Percentiles rank a stretch among this genome's conserved stretches.
Evolutionary conservation across 92 coral and sea anemone genomes (phyloP).

Genomic region (Epizoanthus rinbou): DNA sequence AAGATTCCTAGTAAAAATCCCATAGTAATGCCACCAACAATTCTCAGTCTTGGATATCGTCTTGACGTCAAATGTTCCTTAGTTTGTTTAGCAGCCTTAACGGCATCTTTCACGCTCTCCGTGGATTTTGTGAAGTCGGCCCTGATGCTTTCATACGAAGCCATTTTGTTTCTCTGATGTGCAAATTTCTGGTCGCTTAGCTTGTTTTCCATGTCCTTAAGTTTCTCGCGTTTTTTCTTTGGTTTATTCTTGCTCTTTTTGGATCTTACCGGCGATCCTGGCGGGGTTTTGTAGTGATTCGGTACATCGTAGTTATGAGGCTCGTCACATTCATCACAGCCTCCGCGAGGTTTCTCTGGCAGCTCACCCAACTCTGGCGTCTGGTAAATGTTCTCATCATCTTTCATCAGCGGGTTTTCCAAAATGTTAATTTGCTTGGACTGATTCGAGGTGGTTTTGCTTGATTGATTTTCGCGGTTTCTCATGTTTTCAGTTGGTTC

Average conservation of each 20-base stretch:
- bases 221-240: slow-evolving; percentile 43
- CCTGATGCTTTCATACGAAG: slow-evolving; percentile 81
- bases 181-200: slow-evolving; percentile 55
- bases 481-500: slow-evolving; percentile 41
- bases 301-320: slow-evolving; percentile 88
- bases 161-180: slow-evolving; percentile 76
- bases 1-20: slow-evolving; percentile 80
- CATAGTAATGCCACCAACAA: slow-evolving; percentile 75
- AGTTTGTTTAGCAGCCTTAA: slow-evolving; percentile 69
- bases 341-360: slow-evolving; percentile 65
- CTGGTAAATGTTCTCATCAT: slow-evolving; percentile 77
- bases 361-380: slow-evolving; percentile 67
- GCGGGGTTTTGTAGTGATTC: slow-evolving; percentile 61
- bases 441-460: slow-evolving; percentile 43
- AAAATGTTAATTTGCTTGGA: slow-evolving; percentile 73
- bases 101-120: slow-evolving; percentile 81
- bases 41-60: slow-evolving; percentile 72
- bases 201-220: slow-evolving; percentile 63
- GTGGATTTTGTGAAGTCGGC: slow-evolving; percentile 70
- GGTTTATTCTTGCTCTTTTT: slow-evolving; percentile 54
- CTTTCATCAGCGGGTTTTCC: slow-evolving; percentile 77
- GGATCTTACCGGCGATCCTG: slow-evolving; percentile 62
- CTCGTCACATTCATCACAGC: slow-evolving; percentile 83
- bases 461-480: slow-evolving; percentile 57
- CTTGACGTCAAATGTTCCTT: slow-evolving; percentile 73